Percentiles rank a stretch among this genome's conserved stretches.
phyloP scores from a whole-genome alignment of 2,797 vertebrate genomes.

The Sciurus carolinensis region DNA sequence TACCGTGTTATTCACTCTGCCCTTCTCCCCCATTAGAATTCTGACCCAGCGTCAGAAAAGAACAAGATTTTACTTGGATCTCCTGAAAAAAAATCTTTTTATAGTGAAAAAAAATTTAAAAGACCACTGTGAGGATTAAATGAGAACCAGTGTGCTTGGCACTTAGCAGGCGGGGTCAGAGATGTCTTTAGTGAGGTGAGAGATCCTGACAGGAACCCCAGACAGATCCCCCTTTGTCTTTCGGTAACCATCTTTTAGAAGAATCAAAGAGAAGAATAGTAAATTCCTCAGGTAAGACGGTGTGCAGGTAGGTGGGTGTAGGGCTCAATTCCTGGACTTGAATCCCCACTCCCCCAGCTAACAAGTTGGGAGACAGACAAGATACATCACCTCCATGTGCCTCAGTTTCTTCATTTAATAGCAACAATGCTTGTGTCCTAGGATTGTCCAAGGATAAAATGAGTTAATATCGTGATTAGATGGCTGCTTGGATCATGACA shows the following conservation, averaged over 20 bases:
- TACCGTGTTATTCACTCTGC: neutral
- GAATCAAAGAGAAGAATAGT: neutral
- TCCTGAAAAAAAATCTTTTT: constrained; percentile 48
- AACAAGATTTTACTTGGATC: neutral
- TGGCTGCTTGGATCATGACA: neutral
- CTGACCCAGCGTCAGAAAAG: constrained; percentile 29
- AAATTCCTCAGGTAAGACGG: neutral
- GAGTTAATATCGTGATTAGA: neutral
- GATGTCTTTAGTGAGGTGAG: neutral
- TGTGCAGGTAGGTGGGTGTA: neutral
- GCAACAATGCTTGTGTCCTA: neutral
- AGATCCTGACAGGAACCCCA: neutral
- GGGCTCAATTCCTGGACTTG: neutral
- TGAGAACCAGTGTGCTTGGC: neutral
- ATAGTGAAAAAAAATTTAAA: neutral
- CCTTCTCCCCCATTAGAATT: neutral
- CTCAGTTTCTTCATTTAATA: neutral
- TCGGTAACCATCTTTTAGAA: neutral
- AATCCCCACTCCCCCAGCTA: neutral
- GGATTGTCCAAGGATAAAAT: neutral
- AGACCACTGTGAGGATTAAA: neutral
- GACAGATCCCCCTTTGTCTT: neutral
- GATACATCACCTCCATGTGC: neutral
- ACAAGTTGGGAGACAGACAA: neutral
- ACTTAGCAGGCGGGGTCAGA: neutral